These are phyloP conservation scores for Ophion ellenae DNA, from an alignment of 2,888 invertebrate species.

Conservation along the genomic window DNA sequence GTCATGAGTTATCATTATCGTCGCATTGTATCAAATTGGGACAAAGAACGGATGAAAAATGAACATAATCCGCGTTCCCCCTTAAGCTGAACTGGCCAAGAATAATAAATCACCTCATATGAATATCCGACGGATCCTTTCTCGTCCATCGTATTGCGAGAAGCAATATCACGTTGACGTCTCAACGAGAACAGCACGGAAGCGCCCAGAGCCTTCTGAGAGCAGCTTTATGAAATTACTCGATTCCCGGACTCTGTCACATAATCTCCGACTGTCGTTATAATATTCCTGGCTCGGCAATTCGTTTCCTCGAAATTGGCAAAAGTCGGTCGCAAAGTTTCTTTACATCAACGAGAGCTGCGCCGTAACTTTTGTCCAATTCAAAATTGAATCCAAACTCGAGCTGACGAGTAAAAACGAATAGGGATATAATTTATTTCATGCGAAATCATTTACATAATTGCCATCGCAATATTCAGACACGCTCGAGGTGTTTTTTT, in stretches of 20 bases:
- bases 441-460: too few relatives aligned
- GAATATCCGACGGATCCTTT: conserved; percentile 14
- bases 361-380: not conserved
- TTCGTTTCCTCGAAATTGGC: conserved; percentile 4
- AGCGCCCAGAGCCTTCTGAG: conserved; percentile 32
- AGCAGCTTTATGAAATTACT: conserved; percentile 63
- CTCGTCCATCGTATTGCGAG: conserved; percentile 27
- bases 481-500: too few relatives aligned
- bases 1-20: not conserved
- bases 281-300: conserved; percentile 10
- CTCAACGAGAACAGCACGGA: conserved; percentile 55
- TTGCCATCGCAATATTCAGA: too few relatives aligned
- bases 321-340: conserved; percentile 22
- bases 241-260: conserved; percentile 37
- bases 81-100: not conserved
- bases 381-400: too few relatives aligned
- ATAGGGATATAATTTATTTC: too few relatives aligned
- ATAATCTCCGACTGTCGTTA: conserved; percentile 36
- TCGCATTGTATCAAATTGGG: not conserved
- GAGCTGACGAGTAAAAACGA: too few relatives aligned
- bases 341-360: not conserved
- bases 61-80: not conserved
- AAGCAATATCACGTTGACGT: conserved; percentile 53
- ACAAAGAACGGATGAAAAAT: not conserved
- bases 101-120: conserved; percentile 27